Base-by-base conservation (phyloP, 2,797 vertebrate genomes). In the Microcaecilia unicolor region DNA sequence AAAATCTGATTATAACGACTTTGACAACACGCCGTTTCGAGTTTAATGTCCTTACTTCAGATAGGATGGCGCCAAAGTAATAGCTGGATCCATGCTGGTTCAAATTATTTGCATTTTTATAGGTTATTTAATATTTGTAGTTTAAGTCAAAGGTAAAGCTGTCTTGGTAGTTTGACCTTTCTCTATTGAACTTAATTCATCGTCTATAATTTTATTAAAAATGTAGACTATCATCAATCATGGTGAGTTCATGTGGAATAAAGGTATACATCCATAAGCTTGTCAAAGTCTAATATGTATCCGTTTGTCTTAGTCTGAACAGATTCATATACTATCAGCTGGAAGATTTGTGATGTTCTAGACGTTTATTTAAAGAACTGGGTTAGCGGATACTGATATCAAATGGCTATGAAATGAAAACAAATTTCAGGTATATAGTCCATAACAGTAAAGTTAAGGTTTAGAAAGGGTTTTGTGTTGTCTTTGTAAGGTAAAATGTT, bases 1-100 rank as follows among this genome's bases (percentile, higher is more conserved):
- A 37, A 54, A 76, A 71, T 56, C 70, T 56, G 51, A 77, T 78
- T 70, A 66, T 7, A 47, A 28, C 49, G 39, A 47, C 14, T 19
- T 34, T 35, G 34, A 51, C 19, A 44, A 41, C 46, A 33, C 25
- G 41, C 34, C 41, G 61, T 55, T 31, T 42, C 40, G 38, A 64
- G 24, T 44, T 46, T 48, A 28, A 27, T 26, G 31, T 36, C 60
- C 83, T 74, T 74, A 62, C 72, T 70, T 54, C 36, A 16, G 12
- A 15, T 42, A 61, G 67, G 41, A 61, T 67, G 61, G 44, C 27
- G 22, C 44, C 56, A 17, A 42, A 53, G 3, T 11, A n/a, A 12
- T 18, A 15, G 14, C 18, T 43, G 50, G 23, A 28, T 22, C 50
- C 34, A 24, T 41, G 25, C 39, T 41, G 22, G 10, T 44, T 47